Evolutionary conservation across 2,113 vertebrate species (phyloP).

Genomic region (Sturnira hondurensis): DNA sequence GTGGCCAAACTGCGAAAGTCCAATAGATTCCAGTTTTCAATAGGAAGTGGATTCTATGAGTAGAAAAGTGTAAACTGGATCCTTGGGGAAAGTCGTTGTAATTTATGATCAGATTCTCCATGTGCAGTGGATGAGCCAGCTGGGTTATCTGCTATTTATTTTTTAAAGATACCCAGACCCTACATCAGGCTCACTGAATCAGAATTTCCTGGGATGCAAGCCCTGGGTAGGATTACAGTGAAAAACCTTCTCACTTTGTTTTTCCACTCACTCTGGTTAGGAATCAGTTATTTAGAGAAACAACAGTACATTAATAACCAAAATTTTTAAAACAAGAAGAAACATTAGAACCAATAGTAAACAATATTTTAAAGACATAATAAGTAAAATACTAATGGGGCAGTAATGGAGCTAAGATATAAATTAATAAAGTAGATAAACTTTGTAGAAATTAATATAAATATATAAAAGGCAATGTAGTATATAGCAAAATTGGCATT

Average conservation of each 20-base stretch:
- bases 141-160: slow-evolving; percentile 81
- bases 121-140: slow-evolving; percentile 93
- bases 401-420: background rate
- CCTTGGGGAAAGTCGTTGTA: background rate
- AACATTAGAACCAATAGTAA: background rate
- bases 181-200: background rate
- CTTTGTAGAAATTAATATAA: background rate
- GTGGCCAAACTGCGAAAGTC: background rate
- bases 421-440: background rate
- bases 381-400: background rate
- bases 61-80: background rate
- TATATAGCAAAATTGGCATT: background rate
- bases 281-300: background rate
- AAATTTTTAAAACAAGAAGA: background rate
- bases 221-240: background rate
- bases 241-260: background rate
- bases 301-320: background rate
- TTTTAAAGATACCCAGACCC: background rate
- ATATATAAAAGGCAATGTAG: background rate
- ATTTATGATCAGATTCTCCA: slow-evolving; percentile 97
- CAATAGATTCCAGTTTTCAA: background rate
- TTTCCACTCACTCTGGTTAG: background rate
- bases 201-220: background rate
- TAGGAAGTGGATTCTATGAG: background rate
- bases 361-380: background rate